Base-by-base conservation (phyloP, 2,113 vertebrate genomes). In the Xiphophorus hellerii region DNA sequence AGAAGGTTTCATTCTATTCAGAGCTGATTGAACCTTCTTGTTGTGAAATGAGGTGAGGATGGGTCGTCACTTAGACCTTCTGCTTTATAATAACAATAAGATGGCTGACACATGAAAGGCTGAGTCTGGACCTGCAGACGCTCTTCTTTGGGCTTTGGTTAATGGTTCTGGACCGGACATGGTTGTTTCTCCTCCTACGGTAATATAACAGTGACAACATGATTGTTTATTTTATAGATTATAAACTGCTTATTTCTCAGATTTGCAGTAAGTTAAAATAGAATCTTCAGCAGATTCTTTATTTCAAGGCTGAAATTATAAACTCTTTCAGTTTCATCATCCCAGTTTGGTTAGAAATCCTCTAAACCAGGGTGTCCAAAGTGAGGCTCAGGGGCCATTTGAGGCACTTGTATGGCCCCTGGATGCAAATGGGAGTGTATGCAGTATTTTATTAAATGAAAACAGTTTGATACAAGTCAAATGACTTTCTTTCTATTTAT, bases 41-140 rank as follows among this genome's bases (percentile, higher is more conserved):
- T 10, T 60, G 66, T 73, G 70, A 80, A 81, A 74, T 0, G 33
- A 82, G 58, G 70, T 69, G 15, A 62, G 33, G 63, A 17, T 81
- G 28, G 76, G 66, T 58, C 62, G 35, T 81, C 71, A 76, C 67
- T 84, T 75, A 62, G 2, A 30, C 72, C 51, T 51, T 12, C 33
- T 60, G 62, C 67, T 27, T 39, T 48, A 1, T 61, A 35, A 14
- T 35, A 22, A 28, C n/a, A 66, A 75, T 62, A 66, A 29, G 69
- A 85, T 82, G 81, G 91, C 7, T 86, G 87, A 83, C 84, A 73
- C 27, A 71, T 84, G 70, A 83, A 89, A 89, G 71, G 20, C 62
- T 58, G 35, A 71, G 71, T 80, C 60, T 69, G 80, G 80, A 37
- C 30, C 33, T 76, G 74, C 84, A 81, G 74, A 15, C 37, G 62